Base-by-base conservation (phyloP, 1,140 invertebrate genomes). In the Drosophila ohnishii region DNA sequence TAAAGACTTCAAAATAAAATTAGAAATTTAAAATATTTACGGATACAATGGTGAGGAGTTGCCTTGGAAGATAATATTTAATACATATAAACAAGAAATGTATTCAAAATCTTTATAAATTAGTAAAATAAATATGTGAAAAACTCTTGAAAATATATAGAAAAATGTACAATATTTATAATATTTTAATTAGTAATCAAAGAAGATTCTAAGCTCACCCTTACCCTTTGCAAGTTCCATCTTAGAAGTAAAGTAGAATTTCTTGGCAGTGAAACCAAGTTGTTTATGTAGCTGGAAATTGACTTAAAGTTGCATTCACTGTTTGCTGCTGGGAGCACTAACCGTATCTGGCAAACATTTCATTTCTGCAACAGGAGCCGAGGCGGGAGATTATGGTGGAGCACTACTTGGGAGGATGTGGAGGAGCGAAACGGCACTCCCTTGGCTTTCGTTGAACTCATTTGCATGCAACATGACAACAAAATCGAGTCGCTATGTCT, bases 381-480 rank as follows among this genome's bases (percentile, higher is more conserved):
- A 13, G 35, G 32, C 25, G 45, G 34, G 9, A 35, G 35, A 63
- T 63, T n/a, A 37, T 40, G 28, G 9, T 1, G n/a, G 14, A 22
- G n/a, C 32, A 3, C 8, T 45, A 11, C 44, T 14, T 3, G 19
- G 44, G 19, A 1, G 7, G 9, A 22, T 10, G 1, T 40, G 28
- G 14, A 22, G 22, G 35, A 19, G 47, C 16, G 28, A 8, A 19
- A 7, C 32, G 16, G 16, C 3, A 16, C 11, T 51, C 48, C 48
- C 58, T 39, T 35, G 45, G 45, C 56, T 58, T 79, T 37, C 16
- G 47, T 44, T 53, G 32, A 72, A 30, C 60, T 76, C 75, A 80
- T 80, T 80, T 75, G 75, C 80, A 83, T 83, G 80, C 74, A 82
- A 69, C 60, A 59, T 75, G 70, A 63, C 75, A 75, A 82, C 63